Evolutionary conservation across 1,140 invertebrate genomes (phyloP).

Genomic region (Drosophila eugracilis): DNA sequence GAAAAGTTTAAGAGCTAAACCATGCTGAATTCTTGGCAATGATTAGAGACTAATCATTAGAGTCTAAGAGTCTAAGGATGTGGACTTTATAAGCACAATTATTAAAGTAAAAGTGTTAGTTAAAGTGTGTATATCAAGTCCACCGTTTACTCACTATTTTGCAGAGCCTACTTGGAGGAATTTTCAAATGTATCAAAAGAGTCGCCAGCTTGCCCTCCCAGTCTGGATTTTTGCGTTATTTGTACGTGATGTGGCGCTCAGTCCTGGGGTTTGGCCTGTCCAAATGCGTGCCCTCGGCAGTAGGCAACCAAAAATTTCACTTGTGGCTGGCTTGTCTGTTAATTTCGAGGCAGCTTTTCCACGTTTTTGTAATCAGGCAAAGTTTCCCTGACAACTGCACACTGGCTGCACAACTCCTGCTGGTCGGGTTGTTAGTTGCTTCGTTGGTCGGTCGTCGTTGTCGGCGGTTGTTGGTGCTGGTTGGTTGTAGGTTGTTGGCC

Average conservation of each 20-base stretch:
- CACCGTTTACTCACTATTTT: too few relatives aligned
- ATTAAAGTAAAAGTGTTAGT: neutral
- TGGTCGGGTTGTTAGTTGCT: constrained; percentile 29
- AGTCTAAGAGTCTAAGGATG: too few relatives aligned
- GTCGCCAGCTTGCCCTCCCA: constrained; percentile 5
- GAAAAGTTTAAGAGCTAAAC: neutral
- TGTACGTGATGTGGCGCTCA: constrained; percentile 59
- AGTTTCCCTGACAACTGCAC: constrained; percentile 77
- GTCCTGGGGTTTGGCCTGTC: neutral
- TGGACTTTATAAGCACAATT: neutral
- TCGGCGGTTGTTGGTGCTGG: constrained; percentile 28
- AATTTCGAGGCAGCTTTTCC: constrained; percentile 75
- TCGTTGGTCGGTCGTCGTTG: constrained; percentile 21
- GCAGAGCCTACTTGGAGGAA: too few relatives aligned
- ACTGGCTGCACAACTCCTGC: constrained; percentile 45
- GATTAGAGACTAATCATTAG: too few relatives aligned
- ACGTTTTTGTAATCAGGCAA: constrained; percentile 81
- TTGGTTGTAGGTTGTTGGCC: constrained; percentile 21
- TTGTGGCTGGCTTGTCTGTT: constrained; percentile 76
- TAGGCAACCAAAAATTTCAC: constrained; percentile 73
- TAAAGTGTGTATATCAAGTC: too few relatives aligned
- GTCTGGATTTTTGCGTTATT: constrained; percentile 50
- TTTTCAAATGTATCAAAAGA: neutral
- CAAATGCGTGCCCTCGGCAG: constrained; percentile 36
- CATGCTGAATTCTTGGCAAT: neutral